Percentiles rank a stretch among this genome's conserved stretches.
Conservation (phyloP, 2,113 vertebrate genomes). For the Lasiurus borealis region DNA sequence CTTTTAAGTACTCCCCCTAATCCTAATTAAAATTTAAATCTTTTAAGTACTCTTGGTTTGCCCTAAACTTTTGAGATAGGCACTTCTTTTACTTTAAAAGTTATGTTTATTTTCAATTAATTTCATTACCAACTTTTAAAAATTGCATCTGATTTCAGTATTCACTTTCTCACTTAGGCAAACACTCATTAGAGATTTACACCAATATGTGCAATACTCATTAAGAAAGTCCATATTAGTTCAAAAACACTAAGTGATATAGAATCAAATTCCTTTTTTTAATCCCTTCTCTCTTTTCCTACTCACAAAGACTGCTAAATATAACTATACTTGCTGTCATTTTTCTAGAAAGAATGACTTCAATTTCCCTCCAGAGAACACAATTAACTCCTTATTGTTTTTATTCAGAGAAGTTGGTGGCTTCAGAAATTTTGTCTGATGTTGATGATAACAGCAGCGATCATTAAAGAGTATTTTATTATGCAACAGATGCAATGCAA, state of each 20-base stretch:
- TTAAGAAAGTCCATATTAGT: slow-evolving; percentile 3
- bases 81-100: slow-evolving; percentile 16
- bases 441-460: not conserved
- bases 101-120: not conserved
- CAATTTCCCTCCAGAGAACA: not conserved
- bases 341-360: not conserved
- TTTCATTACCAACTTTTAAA: not conserved
- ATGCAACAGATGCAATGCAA: not conserved
- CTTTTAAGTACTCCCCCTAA: not conserved
- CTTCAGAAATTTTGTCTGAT: not conserved
- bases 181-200: not conserved
- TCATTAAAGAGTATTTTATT: not conserved
- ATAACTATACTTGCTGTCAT: not conserved
- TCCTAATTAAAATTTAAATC: not conserved
- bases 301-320: not conserved
- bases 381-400: not conserved
- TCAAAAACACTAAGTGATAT: not conserved
- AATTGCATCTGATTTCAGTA: not conserved
- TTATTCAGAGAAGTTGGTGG: not conserved
- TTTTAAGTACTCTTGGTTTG: not conserved
- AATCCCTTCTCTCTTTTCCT: not conserved
- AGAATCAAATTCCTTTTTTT: not conserved
- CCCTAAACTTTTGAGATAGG: slow-evolving; percentile 17
- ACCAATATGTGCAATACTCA: not conserved
- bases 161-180: slow-evolving; percentile 16